Base-by-base conservation (phyloP, 35 echinoderm and acorn worm genomes). In the Heliocidaris erythrogramma region DNA sequence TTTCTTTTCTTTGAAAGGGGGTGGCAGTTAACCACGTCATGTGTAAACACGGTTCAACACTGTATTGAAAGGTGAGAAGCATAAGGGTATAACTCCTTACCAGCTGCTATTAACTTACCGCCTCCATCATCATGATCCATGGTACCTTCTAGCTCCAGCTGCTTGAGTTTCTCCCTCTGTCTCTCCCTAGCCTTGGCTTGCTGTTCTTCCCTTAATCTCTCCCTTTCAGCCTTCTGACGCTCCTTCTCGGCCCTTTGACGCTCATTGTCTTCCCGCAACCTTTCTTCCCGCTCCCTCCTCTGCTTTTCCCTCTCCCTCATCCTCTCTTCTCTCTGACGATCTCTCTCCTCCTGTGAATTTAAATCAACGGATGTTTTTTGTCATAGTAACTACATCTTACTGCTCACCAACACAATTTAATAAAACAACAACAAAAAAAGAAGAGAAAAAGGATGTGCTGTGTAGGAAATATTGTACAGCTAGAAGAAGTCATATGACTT, bases 161-260 rank as follows among this genome's bases (percentile, higher is more conserved):
- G 94, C 61, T 85, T 93, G 24, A 95, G 71, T 88, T 97, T 97
- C 84, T 97, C 96, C 85, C 92, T 93, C 88, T 97, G 89, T 90
- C 90, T 92, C 91, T 97, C 94, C 31, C 84, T 94, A 9, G 95
- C 95, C 88, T 30, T 90, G 69, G 13, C 94, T 48, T 95, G 88
- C 85, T 96, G 93, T 60, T 97, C 97, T 49, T 96, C 97, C 95
- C 92, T 49, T 18, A 93, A 86, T 30, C 94, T 91, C 91, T 91
- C 78, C 60, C 49, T 94, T 90, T 86, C 90, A 35, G 48, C 78
- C 49, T 78, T 50, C 52, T 95, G 65, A 30, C 56, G 90, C 4
- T 91, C 47, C 30, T 56, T 17, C 27, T 88, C 94, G 18, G 92
- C 87, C 59, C 94, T 91, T 49, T 60, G 88, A 88, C 90, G 86